Conservation (phyloP, 2,888 invertebrate species). For the Platerodrilus igneus region DNA sequence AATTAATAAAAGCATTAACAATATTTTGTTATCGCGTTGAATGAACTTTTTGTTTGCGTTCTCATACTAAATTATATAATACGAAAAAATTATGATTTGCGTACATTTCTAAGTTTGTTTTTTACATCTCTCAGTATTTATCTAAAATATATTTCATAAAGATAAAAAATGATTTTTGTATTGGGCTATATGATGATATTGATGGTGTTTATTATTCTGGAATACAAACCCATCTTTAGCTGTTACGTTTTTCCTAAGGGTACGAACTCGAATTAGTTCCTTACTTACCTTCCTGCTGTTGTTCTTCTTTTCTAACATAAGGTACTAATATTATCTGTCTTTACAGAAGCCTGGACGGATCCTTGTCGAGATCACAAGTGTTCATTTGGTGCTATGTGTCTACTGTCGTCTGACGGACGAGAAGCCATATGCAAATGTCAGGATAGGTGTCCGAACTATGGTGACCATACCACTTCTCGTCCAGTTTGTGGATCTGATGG, state of each 20-base stretch:
- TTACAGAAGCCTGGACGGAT: slow-evolving; percentile 63
- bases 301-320: slow-evolving; percentile 10
- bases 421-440: slow-evolving; percentile 75
- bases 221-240: slow-evolving; percentile 26
- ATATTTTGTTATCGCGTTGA: too few species aligned
- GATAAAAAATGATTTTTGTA: slow-evolving; percentile 24
- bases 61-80: too few species aligned
- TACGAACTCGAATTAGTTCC: too few species aligned
- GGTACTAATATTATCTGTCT: slow-evolving; percentile 27
- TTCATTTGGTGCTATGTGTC: slow-evolving; percentile 66
- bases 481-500: slow-evolving; percentile 83
- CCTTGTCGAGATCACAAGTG: slow-evolving; percentile 68
- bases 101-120: too few species aligned
- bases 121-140: too few species aligned
- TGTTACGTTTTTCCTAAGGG: slow-evolving; percentile 57
- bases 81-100: too few species aligned
- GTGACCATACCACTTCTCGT: slow-evolving; percentile 73
- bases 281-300: too few species aligned
- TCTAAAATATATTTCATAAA: too few species aligned
- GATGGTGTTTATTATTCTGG: slow-evolving; percentile 22
- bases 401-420: slow-evolving; percentile 61
- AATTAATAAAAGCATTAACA: too few species aligned
- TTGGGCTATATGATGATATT: slow-evolving; percentile 23
- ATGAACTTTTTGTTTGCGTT: too few species aligned
- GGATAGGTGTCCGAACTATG: slow-evolving; percentile 73